These are phyloP conservation scores for Nomada ruficornis DNA, from an alignment of 2,888 invertebrate species.

Conservation along the genomic window DNA sequence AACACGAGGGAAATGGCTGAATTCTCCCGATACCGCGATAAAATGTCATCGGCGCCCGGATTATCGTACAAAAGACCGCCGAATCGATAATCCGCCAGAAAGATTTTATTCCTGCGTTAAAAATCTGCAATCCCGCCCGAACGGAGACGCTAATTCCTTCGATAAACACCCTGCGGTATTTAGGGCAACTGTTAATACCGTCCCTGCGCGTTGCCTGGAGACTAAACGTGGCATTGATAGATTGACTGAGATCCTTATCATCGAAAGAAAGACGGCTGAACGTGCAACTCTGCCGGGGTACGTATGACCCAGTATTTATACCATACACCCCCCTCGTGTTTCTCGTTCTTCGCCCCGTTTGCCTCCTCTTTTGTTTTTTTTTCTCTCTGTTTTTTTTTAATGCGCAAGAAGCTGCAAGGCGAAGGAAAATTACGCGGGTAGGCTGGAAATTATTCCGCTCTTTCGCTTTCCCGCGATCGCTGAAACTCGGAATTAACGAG, in stretches of 20 bases:
- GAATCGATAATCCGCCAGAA: slow-evolving; percentile 28
- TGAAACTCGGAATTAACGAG: background rate
- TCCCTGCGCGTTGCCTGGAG: slow-evolving; percentile 33
- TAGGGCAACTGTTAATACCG: slow-evolving; percentile 56
- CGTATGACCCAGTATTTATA: slow-evolving; percentile 41
- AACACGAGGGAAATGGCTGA: background rate
- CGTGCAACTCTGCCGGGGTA: slow-evolving; percentile 5
- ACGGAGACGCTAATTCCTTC: slow-evolving; percentile 43
- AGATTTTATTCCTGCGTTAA: slow-evolving; percentile 11
- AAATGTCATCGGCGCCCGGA: background rate
- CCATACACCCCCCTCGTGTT: slow-evolving; percentile 1
- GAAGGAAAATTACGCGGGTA: slow-evolving; percentile 16
- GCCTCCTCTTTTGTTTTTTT: slow-evolving; percentile 3
- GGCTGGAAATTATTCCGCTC: background rate
- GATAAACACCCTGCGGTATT: slow-evolving; percentile 52
- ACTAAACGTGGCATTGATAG: slow-evolving; percentile 56
- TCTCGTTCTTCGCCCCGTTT: slow-evolving; percentile 24
- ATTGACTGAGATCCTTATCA: slow-evolving; percentile 51
- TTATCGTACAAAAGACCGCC: slow-evolving; percentile 9
- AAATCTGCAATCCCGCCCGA: slow-evolving; percentile 13
- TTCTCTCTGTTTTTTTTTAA: slow-evolving; percentile 4
- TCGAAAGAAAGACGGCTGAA: slow-evolving; percentile 44
- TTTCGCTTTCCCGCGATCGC: slow-evolving; percentile 19
- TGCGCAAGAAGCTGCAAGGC: slow-evolving; percentile 1
- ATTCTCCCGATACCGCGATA: background rate